phyloP scores from a whole-genome alignment of 1,140 invertebrate genomes.

The Papilio dardanus region DNA sequence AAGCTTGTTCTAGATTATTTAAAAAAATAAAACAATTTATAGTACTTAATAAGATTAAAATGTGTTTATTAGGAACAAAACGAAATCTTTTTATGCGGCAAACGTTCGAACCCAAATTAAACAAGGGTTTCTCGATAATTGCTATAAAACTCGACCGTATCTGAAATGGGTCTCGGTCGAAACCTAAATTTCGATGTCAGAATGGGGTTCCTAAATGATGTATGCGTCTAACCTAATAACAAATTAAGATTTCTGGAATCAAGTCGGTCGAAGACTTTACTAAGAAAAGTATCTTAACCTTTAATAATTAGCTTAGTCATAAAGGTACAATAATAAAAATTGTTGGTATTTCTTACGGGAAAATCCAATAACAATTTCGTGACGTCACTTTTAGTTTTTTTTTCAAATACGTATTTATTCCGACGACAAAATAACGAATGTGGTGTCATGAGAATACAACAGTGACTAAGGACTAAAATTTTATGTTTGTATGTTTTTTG shows the following conservation, averaged over 20 bases:
- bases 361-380: background rate
- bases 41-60: background rate
- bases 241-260: slow-evolving; percentile 26
- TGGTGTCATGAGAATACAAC: too few species aligned
- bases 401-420: background rate
- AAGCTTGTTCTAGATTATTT: background rate
- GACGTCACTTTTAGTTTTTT: background rate
- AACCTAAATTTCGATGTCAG: slow-evolving; percentile 30
- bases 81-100: background rate
- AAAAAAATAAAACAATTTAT: background rate
- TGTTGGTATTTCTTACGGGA: background rate
- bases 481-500: too few species aligned
- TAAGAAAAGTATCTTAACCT: background rate
- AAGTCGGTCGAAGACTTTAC: background rate
- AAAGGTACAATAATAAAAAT: slow-evolving; percentile 16
- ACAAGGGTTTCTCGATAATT: slow-evolving; percentile 24
- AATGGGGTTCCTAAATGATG: background rate
- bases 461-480: too few species aligned
- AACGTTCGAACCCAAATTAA: slow-evolving; percentile 25
- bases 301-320: background rate
- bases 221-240: background rate
- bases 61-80: slow-evolving; percentile 3
- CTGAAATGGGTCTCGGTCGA: slow-evolving; percentile 23
- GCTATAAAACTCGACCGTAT: slow-evolving; percentile 31
- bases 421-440: too few species aligned